Percentiles rank a stretch among this genome's conserved stretches.
Evolutionary conservation across 2,113 vertebrate genomes (phyloP).

Genomic region (Conger conger): DNA sequence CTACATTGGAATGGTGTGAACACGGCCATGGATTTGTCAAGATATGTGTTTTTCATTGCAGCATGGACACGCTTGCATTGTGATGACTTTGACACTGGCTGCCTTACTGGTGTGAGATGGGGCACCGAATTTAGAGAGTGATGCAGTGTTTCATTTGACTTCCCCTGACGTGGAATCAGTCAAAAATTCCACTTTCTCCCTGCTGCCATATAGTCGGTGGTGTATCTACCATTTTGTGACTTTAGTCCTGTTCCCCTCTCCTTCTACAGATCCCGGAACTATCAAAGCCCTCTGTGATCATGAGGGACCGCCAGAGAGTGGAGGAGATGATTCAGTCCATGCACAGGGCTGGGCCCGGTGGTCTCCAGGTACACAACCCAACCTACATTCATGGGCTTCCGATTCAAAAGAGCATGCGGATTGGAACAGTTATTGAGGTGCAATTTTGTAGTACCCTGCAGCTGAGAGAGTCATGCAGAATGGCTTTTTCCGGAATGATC

Average conservation of each 20-base stretch:
- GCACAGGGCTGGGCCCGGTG: conserved; percentile 45
- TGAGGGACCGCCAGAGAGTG: conserved; percentile 52
- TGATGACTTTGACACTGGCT: neutral
- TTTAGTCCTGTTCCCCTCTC: neutral
- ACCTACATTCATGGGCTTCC: neutral
- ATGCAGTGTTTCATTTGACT: neutral
- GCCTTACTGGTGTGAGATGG: neutral
- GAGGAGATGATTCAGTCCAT: conserved; percentile 52
- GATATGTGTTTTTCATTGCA: neutral
- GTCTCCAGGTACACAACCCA: conserved; percentile 48
- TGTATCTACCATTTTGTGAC: neutral
- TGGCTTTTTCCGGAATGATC: neutral
- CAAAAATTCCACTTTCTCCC: neutral
- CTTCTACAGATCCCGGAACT: conserved; percentile 52
- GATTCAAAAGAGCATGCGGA: neutral
- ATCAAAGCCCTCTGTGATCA: conserved; percentile 52
- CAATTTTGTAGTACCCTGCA: neutral
- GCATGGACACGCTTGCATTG: neutral
- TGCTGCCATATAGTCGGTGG: neutral
- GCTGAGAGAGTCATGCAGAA: neutral
- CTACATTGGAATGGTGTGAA: neutral
- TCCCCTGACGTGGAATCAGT: neutral
- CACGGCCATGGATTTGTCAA: neutral
- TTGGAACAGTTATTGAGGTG: neutral
- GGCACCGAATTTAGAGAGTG: neutral